Evolutionary conservation across 2,888 invertebrate species (phyloP).

Genomic region (Sinotaia quadrata): DNA sequence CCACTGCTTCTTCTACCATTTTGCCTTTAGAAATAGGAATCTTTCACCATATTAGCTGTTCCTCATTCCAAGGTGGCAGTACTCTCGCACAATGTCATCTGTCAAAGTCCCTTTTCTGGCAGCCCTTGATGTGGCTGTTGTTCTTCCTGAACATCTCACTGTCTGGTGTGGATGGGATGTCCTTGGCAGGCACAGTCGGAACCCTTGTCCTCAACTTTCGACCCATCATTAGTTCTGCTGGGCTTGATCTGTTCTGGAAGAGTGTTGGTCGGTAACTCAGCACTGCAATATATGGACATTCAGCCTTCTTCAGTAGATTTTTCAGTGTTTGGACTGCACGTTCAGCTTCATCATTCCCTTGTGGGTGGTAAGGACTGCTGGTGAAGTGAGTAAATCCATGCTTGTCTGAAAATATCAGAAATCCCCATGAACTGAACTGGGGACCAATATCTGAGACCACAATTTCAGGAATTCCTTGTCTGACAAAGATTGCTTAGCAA

Average conservation of each 20-base stretch:
- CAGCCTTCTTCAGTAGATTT: conserved; percentile 13
- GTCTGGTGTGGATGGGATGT: no score
- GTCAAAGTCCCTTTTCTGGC: no score
- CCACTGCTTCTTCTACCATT: no score
- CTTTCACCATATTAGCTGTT: no score
- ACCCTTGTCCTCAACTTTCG: conserved; percentile 15
- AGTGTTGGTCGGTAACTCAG: conserved; percentile 14
- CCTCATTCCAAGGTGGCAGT: no score
- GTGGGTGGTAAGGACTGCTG: conserved; percentile 3
- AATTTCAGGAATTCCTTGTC: conserved; percentile 14
- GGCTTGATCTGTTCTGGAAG: conserved; percentile 12
- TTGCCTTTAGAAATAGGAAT: no score
- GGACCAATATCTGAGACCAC: conserved; percentile 20
- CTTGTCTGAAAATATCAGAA: conserved; percentile 6
- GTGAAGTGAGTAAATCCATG: conserved; percentile 21
- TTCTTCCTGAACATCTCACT: no score
- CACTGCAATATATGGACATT: conserved; percentile 21
- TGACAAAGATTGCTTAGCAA: neutral
- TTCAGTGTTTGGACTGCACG: conserved; percentile 17
- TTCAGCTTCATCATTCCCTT: conserved; percentile 22
- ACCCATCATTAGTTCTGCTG: conserved; percentile 21
- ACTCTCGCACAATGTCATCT: no score
- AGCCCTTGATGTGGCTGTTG: no score
- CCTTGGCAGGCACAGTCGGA: neutral
- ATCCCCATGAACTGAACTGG: conserved; percentile 5